Conservation (phyloP, 2,113 vertebrate species). For the Zosterops borbonicus region DNA sequence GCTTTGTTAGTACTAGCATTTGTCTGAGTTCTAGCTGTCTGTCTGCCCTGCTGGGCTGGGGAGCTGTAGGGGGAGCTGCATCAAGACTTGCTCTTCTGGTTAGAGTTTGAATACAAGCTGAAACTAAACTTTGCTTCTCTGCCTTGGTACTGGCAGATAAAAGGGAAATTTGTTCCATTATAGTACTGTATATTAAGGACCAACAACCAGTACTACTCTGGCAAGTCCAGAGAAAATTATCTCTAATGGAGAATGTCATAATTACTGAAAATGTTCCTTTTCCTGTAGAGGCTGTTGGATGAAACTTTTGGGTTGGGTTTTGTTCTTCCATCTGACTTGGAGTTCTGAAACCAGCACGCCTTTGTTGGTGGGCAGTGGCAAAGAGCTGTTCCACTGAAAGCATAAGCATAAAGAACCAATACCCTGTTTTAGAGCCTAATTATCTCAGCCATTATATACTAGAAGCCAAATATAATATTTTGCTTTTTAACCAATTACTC, state of each 20-base stretch:
- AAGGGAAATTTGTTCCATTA: background rate
- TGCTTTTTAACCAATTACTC: slow-evolving; percentile 24
- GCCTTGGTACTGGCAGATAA: background rate
- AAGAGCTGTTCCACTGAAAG: background rate
- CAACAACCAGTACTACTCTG: background rate
- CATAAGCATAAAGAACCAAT: background rate
- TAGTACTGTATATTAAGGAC: background rate
- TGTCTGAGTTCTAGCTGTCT: background rate
- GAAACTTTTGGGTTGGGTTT: background rate
- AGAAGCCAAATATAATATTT: background rate
- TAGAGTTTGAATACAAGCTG: background rate
- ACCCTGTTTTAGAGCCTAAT: background rate
- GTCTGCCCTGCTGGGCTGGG: background rate
- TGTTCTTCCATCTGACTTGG: background rate
- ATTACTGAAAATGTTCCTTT: background rate
- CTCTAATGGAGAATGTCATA: background rate
- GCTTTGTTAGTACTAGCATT: background rate
- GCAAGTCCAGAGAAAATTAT: background rate
- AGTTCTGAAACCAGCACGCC: background rate
- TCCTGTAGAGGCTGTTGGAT: background rate
- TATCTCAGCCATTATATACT: background rate
- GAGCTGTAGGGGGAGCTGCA: background rate
- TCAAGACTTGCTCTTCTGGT: background rate
- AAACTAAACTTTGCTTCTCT: background rate
- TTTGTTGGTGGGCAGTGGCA: background rate